Percentiles rank a stretch among this genome's conserved stretches.
phyloP scores from a whole-genome alignment of 2,888 invertebrate species.

The Pomacea canaliculata region DNA sequence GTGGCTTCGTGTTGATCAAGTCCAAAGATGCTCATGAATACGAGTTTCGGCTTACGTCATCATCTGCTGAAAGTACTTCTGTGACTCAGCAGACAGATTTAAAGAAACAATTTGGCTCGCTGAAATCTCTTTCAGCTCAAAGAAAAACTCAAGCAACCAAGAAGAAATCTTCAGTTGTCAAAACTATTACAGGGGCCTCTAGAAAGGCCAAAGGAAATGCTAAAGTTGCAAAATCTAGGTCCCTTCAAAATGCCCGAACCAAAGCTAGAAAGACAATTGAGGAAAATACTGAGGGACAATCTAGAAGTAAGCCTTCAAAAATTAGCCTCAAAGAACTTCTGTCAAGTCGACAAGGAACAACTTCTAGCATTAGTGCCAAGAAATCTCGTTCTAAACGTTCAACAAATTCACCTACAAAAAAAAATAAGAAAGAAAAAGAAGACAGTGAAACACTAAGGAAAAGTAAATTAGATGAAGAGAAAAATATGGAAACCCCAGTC shows the following conservation, averaged over 20 bases:
- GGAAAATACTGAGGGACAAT: neutral
- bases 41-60: constrained; percentile 4
- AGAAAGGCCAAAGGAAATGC: neutral
- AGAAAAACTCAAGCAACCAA: neutral
- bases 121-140: neutral
- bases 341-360: constrained; percentile 2
- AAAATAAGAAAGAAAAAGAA: neutral
- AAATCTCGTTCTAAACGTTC: neutral
- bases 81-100: neutral
- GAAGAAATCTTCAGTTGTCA: neutral
- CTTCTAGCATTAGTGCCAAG: neutral
- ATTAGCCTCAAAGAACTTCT: constrained; percentile 3
- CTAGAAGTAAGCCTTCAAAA: neutral
- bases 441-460: neutral
- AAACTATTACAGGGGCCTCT: neutral
- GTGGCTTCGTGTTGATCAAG: constrained; percentile 24
- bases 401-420: neutral
- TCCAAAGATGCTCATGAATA: constrained; percentile 9
- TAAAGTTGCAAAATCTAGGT: neutral
- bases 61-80: neutral
- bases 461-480: neutral
- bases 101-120: neutral
- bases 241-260: neutral
- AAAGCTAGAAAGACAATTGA: neutral
- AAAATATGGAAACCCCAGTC: neutral